Percentiles rank a stretch among this genome's conserved stretches.
Evolutionary conservation across 2,113 vertebrate species (phyloP).

Genomic region (Apus apus): DNA sequence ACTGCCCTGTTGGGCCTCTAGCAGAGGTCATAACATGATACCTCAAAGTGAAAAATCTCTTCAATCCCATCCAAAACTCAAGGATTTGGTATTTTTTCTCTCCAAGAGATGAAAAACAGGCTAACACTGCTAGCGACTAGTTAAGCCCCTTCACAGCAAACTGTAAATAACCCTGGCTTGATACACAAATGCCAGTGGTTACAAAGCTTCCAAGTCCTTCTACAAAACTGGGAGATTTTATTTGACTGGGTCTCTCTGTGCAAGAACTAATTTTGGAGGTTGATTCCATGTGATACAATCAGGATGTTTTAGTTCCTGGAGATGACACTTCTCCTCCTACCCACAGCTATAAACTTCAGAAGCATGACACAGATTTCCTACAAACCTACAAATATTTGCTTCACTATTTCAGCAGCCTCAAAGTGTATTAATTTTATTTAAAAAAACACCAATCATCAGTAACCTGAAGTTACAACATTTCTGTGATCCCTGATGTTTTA

Average conservation of each 20-base stretch:
- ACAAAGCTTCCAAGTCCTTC: constrained; percentile 24
- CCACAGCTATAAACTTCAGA: constrained; percentile 37
- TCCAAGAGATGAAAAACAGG: neutral
- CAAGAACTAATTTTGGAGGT: neutral
- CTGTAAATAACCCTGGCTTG: constrained; percentile 28
- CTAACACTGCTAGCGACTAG: neutral
- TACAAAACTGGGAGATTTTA: neutral
- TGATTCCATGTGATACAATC: constrained; percentile 57
- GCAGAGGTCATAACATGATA: accelerated
- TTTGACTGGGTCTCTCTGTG: neutral
- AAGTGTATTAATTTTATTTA: neutral
- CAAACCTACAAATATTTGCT: constrained; percentile 47
- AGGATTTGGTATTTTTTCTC: neutral
- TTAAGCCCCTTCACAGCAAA: neutral
- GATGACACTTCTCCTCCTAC: constrained; percentile 61
- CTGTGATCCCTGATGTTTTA: neutral
- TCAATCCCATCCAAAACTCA: neutral
- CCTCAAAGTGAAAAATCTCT: neutral
- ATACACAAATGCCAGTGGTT: constrained; percentile 43
- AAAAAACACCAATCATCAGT: neutral
- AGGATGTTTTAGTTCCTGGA: constrained; percentile 56
- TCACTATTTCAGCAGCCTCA: neutral
- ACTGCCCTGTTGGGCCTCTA: neutral
- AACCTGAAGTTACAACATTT: neutral
- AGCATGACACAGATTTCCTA: constrained; percentile 45